These are phyloP conservation scores for Sibirionetta formosa DNA, from an alignment of 2,797 vertebrate species.

Conservation along the genomic window DNA sequence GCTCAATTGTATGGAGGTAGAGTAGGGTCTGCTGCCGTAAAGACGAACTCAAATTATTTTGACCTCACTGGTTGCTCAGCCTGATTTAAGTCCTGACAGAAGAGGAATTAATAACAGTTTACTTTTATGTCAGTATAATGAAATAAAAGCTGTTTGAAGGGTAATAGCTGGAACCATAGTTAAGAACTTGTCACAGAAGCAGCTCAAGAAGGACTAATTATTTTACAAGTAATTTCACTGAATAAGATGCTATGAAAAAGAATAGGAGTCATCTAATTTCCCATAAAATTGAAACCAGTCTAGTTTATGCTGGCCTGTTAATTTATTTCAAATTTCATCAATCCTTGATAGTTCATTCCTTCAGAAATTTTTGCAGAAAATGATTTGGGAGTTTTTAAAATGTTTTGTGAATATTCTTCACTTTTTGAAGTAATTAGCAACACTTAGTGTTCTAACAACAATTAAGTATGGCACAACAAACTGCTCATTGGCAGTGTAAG, in stretches of 20 bases:
- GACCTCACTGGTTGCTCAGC: background rate
- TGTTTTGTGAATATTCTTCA: background rate
- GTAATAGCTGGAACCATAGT: background rate
- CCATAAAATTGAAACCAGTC: background rate
- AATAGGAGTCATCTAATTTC: constrained; percentile 6
- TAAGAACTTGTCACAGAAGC: background rate
- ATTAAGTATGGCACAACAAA: background rate
- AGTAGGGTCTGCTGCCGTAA: background rate
- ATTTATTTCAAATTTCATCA: constrained; percentile 6
- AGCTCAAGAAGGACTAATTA: background rate
- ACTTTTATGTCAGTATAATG: background rate
- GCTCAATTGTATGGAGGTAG: background rate
- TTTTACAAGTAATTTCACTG: constrained; percentile 31
- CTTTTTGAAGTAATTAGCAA: background rate
- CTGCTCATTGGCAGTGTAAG: background rate
- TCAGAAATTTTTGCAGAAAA: background rate
- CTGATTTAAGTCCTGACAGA: background rate
- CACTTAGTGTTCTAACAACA: background rate
- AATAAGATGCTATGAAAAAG: background rate
- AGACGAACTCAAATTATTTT: background rate
- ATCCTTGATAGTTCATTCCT: background rate
- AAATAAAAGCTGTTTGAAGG: background rate
- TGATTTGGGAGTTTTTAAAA: background rate
- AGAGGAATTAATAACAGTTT: background rate
- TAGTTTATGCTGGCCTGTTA: background rate